phyloP scores from a whole-genome alignment of 2,888 invertebrate species.

The Leptopilina drosophilae region DNA sequence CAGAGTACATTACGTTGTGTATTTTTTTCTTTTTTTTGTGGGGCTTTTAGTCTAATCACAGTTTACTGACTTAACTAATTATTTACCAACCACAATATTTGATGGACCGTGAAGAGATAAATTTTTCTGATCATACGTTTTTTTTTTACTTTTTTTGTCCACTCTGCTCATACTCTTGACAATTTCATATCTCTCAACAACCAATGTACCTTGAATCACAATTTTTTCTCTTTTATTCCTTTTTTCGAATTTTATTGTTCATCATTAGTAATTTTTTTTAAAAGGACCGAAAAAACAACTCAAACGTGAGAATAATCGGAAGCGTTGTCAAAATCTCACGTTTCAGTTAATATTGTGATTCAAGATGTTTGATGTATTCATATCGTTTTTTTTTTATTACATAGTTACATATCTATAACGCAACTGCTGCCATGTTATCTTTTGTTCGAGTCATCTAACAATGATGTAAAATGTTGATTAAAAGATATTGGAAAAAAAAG shows the following conservation, averaged over 20 bases:
- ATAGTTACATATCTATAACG: constrained; percentile 62
- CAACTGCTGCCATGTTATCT: constrained; percentile 58
- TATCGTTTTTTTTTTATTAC: constrained; percentile 52
- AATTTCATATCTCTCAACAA: constrained; percentile 58
- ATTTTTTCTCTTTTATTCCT: neutral
- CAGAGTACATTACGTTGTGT: constrained; percentile 69
- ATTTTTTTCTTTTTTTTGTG: constrained; percentile 56
- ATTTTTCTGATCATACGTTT: constrained; percentile 61
- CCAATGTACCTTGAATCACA: constrained; percentile 58
- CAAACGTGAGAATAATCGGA: neutral
- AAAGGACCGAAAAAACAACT: too few species aligned
- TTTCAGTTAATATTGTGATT: neutral
- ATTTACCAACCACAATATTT: constrained; percentile 64
- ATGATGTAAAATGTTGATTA: constrained; percentile 45
- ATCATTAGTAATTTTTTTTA: too few species aligned
- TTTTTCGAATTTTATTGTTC: neutral
- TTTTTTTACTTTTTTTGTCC: constrained; percentile 48
- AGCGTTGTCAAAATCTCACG: constrained; percentile 45
- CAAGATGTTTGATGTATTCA: too few species aligned
- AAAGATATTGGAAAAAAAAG: constrained; percentile 46
- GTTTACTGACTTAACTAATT: constrained; percentile 71
- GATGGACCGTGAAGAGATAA: constrained; percentile 62
- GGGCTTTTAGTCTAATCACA: constrained; percentile 72
- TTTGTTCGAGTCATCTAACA: constrained; percentile 45
- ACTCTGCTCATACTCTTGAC: constrained; percentile 57